Evolutionary conservation across 1,140 invertebrate genomes (phyloP), one percentile per base, ranked within the genome.

Genomic region (Mactra quadrangularis): DNA sequence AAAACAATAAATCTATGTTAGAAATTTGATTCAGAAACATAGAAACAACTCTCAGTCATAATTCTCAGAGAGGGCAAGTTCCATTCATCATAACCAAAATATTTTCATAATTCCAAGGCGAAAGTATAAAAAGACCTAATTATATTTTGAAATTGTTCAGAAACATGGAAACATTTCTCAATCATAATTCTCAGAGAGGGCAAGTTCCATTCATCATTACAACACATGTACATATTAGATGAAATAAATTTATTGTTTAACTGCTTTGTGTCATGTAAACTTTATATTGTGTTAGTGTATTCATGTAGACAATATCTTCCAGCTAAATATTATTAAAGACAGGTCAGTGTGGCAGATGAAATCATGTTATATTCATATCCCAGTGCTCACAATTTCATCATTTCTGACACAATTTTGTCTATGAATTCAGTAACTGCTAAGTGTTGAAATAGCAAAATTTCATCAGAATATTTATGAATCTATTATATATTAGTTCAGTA

Each of bases 51-150:
- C 74, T 77, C 74, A 41, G 41, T 22, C 38, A 45, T 33, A 50
- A 50, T 6, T 45, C 33, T 76, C 53, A 76, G 72, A 77, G 74
- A 77, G 74, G 59, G 74, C 74, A 77, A 77, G 74, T 77, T 77
- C 74, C 74, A 77, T 35, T 77, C 74, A 77, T 77, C 74, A 77
- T 64, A 31, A 75, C 71, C 52, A 57, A 15, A 41, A 11, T 27
- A 4, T 29, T 22, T 15, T 4, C 47, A 3, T 15, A 17, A 31
- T 22, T 25, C 3, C 29, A 59, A 4, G 1, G 38, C 13, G 47
- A 45, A 22, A 38, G 22, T 64, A 17, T 45, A 38, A 25, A 9
- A 45, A 41, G 27, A 22, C 60, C 25, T 7, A 33, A 45, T 38
- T 64, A 33, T 45, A 64, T 64, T 38, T 45, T 64, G 2, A 6